phyloP scores from a whole-genome alignment of 2,888 invertebrate genomes.

The Nemotelus pantherinus region DNA sequence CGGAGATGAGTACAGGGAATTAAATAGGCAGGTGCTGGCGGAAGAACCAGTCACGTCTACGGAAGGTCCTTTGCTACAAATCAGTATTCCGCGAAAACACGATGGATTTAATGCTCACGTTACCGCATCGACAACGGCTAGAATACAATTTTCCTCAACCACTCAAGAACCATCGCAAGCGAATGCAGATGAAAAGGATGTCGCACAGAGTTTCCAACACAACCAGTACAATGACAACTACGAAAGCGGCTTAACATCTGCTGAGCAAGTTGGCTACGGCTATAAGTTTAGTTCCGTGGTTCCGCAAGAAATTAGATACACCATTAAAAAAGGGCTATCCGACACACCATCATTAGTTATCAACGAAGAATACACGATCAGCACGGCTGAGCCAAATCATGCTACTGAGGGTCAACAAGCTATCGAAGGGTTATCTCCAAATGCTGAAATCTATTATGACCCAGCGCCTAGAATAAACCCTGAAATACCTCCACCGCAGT shows the following conservation, averaged over 20 bases:
- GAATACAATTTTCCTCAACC: neutral
- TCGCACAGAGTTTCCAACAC: neutral
- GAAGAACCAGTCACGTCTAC: neutral
- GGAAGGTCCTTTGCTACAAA: neutral
- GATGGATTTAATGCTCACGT: slow-evolving; percentile 1
- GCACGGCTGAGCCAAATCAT: neutral
- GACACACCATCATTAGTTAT: neutral
- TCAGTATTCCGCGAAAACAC: neutral
- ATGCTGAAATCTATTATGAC: neutral
- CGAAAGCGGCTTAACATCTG: neutral
- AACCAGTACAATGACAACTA: neutral
- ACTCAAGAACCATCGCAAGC: no score
- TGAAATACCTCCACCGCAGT: no score
- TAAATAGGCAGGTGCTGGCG: neutral
- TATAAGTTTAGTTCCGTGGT: slow-evolving; percentile 23
- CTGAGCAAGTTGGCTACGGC: slow-evolving; percentile 1
- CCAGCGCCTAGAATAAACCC: neutral
- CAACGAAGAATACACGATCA: neutral
- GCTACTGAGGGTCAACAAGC: neutral
- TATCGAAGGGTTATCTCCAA: neutral
- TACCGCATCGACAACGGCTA: neutral
- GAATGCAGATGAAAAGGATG: neutral
- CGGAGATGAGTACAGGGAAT: slow-evolving; percentile 15
- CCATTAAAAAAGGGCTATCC: slow-evolving; percentile 4
- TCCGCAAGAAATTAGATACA: slow-evolving; percentile 22